phyloP scores from a whole-genome alignment of 2,888 invertebrate genomes.

The Cordilura impudica region DNA sequence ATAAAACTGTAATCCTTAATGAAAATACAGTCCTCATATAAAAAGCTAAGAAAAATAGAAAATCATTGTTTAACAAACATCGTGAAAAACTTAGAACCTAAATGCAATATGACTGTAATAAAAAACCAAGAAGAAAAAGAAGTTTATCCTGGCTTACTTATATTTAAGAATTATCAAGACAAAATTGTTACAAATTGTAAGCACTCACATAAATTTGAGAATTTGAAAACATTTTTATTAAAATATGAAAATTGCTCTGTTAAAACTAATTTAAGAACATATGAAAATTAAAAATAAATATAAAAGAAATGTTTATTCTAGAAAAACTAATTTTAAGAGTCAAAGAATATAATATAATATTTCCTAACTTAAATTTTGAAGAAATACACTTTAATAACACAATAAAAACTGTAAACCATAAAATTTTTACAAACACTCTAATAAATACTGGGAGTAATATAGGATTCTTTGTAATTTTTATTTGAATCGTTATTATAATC shows the following conservation, averaged over 20 bases:
- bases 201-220: neutral
- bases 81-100: no score
- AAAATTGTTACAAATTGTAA: neutral
- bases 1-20: conserved; percentile 1
- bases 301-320: conserved; percentile 1
- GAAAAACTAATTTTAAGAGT: conserved; percentile 2
- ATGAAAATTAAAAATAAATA: conserved; percentile 4
- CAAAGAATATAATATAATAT: neutral
- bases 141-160: no score
- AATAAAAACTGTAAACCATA: conserved; percentile 9
- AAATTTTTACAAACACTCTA: neutral
- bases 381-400: conserved; percentile 24
- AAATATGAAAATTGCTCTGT: conserved; percentile 3
- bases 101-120: neutral
- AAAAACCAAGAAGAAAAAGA: neutral
- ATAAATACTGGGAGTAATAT: conserved; percentile 9
- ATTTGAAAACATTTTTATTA: neutral
- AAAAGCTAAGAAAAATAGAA: neutral
- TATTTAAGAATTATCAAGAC: neutral
- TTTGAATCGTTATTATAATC: no score
- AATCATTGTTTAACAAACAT: conserved; percentile 35
- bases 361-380: neutral
- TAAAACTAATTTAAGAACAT: neutral
- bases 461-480: conserved; percentile 7
- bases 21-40: neutral